Base-by-base conservation (phyloP, 2,113 vertebrate species). In the Arvicanthis niloticus region DNA sequence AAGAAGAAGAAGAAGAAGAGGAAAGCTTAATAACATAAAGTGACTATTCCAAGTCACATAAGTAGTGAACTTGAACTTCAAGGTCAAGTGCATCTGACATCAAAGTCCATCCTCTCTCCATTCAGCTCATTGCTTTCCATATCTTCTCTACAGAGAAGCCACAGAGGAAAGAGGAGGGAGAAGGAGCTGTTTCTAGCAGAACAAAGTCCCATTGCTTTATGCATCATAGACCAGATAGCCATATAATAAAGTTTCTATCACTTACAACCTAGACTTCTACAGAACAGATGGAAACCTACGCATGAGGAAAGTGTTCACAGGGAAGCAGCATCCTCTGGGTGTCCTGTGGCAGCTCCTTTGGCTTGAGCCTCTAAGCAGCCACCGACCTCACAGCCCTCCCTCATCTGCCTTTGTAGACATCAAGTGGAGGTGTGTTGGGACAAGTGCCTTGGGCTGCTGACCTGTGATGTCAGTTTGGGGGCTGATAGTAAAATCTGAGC, bases 401-500 rank as follows among this genome's bases (percentile, higher is more conserved):
- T 42, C 31, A 45, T 19, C 15, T 67, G 87, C 70, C 80, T 92
- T 73, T 62, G 0, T 0, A 75, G 90, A 56, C 13, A 16, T 65
- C 48, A 62, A 87, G 37, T 34, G 13, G 91, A 91, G 88, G 76
- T 51, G 19, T n/a, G 80, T 48, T 21, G 48, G 7, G 7, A 68
- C 7, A 21, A 62, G 68, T 11, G 37, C 91, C 76, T 62, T 40
- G 1, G 87, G 73, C 42, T 37, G 82, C 53, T 22, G 7, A 4
- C 31, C 72, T 40, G 70, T 89, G 65, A 81, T 77, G 82, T 62
- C 51, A 86, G 76, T 86, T 88, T 40, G 48, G 94, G 94, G 95
- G 91, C 81, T 62, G 42, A 78, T 73, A 65, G 77, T 96, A 96
- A 97, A 98, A 91, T 81, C 0, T 8, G n/a, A 22, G 89, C n/a